Evolutionary conservation across 2,113 vertebrate genomes (phyloP).

Genomic region (Crypturellus undulatus): DNA sequence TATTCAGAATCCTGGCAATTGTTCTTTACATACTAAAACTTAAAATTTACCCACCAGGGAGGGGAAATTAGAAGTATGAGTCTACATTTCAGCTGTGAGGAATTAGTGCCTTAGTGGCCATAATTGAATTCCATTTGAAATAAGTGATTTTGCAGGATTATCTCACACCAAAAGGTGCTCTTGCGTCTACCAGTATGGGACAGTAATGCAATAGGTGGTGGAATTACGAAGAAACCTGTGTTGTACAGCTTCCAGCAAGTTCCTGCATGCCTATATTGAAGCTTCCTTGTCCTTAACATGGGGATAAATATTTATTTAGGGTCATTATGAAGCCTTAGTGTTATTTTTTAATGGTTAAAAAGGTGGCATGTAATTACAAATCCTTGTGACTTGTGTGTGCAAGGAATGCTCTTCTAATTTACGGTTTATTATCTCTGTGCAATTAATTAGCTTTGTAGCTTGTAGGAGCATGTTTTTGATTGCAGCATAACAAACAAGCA

Average conservation of each 20-base stretch:
- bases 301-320: conserved; percentile 40
- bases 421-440: conserved; percentile 11
- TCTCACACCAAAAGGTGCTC: background rate
- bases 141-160: background rate
- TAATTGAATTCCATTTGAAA: background rate
- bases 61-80: background rate
- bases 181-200: background rate
- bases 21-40: background rate
- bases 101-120: background rate
- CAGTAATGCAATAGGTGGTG: background rate
- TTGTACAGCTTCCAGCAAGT: background rate
- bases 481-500: background rate
- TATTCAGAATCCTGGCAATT: background rate
- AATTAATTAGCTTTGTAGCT: conserved; percentile 46
- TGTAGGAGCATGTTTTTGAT: background rate
- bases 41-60: background rate
- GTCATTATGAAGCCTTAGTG: background rate
- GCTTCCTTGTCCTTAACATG: background rate
- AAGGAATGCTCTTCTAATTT: conserved; percentile 21
- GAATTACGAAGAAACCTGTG: background rate
- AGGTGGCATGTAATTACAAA: background rate
- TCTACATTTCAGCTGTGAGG: background rate
- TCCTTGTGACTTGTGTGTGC: background rate
- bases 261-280: background rate
- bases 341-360: background rate